Conservation (phyloP, 2,888 invertebrate genomes). For the Teinopalpus imperialis region DNA sequence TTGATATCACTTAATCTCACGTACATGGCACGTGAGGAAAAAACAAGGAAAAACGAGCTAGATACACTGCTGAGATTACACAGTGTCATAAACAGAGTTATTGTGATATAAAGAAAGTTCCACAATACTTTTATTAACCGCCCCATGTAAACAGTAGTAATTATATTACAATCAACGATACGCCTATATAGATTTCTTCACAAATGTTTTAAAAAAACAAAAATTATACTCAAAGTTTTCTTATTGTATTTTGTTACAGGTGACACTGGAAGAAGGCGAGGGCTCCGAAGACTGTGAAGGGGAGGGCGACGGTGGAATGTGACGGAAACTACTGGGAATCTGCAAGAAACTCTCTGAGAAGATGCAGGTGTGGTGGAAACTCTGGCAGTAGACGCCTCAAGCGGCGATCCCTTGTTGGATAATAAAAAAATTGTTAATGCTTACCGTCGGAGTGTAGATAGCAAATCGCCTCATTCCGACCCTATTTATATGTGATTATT, state of each 20-base stretch:
- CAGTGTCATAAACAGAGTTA: not conserved
- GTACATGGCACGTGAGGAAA: too few relatives aligned
- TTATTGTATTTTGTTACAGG: conserved; percentile 63
- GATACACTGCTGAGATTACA: not conserved
- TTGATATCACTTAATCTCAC: not conserved
- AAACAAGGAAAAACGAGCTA: not conserved
- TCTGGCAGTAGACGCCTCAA: conserved; percentile 83
- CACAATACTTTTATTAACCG: too few relatives aligned
- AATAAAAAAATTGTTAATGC: conserved; percentile 70
- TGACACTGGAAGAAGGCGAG: conserved; percentile 94
- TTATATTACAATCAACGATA: too few relatives aligned
- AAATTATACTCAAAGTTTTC: too few relatives aligned
- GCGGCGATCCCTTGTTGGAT: conserved; percentile 18
- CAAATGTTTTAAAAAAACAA: too few relatives aligned
- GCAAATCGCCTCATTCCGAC: conserved; percentile 72
- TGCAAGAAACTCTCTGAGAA: conserved; percentile 95
- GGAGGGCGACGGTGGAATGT: conserved; percentile 87
- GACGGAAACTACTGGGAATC: conserved; percentile 95
- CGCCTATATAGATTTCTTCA: too few relatives aligned
- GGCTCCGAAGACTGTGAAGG: conserved; percentile 83
- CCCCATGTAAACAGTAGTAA: too few relatives aligned
- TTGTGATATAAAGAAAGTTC: not conserved
- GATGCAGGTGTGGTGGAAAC: conserved; percentile 94
- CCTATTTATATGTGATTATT: conserved; percentile 73
- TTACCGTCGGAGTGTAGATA: conserved; percentile 71